Percentiles rank a stretch among this genome's conserved stretches.
Evolutionary conservation across 2,888 invertebrate genomes (phyloP).

Genomic region (Glomeris marginata): DNA sequence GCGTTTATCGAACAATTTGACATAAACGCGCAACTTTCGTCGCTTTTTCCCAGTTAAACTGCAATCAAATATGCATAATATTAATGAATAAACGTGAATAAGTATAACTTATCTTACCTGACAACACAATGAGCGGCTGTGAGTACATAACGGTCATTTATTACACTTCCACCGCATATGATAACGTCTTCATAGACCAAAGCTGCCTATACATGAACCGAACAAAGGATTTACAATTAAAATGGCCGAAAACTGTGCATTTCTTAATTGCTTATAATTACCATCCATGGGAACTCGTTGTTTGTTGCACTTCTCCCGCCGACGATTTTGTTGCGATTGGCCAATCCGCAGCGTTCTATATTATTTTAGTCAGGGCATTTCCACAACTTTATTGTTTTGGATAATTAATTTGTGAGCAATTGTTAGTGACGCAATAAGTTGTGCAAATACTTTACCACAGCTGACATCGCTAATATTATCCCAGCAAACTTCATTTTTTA

Average conservation of each 20-base stretch:
- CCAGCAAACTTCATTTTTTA: too few species aligned
- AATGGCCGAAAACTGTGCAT: not conserved
- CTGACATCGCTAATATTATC: too few species aligned
- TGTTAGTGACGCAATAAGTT: too few species aligned
- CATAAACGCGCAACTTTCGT: not conserved
- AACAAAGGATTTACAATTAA: not conserved
- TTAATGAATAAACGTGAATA: not conserved
- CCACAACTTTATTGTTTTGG: not conserved
- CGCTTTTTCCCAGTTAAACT: conserved; percentile 3
- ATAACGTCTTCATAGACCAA: conserved; percentile 7
- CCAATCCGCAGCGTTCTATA: conserved; percentile 6
- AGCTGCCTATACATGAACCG: conserved; percentile 3
- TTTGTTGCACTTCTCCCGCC: conserved; percentile 7
- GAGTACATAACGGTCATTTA: conserved; percentile 2
- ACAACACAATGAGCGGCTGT: conserved; percentile 9
- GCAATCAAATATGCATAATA: too few species aligned
- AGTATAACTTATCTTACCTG: conserved; percentile 4
- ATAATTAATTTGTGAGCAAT: not conserved
- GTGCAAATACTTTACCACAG: too few species aligned
- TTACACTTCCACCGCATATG: conserved; percentile 8
- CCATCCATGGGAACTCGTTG: conserved; percentile 10
- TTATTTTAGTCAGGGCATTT: not conserved
- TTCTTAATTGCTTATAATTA: too few species aligned
- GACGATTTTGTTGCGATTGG: conserved; percentile 3
- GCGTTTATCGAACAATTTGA: conserved; percentile 1